Conservation (phyloP, 1,140 invertebrate species). For the Stegodyphus mimosarum region DNA sequence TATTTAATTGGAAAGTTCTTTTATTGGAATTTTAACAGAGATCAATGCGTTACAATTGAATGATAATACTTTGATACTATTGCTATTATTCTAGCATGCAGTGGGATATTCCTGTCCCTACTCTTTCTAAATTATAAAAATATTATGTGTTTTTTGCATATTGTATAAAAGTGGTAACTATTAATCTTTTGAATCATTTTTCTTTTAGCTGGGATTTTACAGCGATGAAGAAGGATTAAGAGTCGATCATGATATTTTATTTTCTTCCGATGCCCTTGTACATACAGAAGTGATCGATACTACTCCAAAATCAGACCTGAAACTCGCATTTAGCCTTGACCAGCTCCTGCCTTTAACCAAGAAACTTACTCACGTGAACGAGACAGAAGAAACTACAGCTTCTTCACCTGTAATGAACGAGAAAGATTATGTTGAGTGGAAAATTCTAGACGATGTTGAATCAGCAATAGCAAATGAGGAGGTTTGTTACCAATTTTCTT, state of each 20-base stretch:
- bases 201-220: constrained; percentile 34
- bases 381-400: background rate
- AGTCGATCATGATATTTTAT: constrained; percentile 21
- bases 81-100: no score
- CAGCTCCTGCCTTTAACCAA: background rate
- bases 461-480: no score
- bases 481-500: no score
- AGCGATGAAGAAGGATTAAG: constrained; percentile 42
- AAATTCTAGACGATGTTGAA: constrained; percentile 22
- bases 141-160: no score
- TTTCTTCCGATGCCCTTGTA: background rate
- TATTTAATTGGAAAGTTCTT: no score
- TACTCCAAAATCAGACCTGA: background rate
- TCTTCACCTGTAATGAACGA: background rate
- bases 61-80: no score
- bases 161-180: no score
- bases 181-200: background rate
- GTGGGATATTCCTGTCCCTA: no score
- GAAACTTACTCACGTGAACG: background rate
- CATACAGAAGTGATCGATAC: no score
- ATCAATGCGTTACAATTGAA: no score
- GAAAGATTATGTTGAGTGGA: constrained; percentile 5
- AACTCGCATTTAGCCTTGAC: background rate
- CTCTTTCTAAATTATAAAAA: no score
- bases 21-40: no score